Base-by-base conservation (phyloP, 1,140 invertebrate genomes). In the Listronotus oregonensis region DNA sequence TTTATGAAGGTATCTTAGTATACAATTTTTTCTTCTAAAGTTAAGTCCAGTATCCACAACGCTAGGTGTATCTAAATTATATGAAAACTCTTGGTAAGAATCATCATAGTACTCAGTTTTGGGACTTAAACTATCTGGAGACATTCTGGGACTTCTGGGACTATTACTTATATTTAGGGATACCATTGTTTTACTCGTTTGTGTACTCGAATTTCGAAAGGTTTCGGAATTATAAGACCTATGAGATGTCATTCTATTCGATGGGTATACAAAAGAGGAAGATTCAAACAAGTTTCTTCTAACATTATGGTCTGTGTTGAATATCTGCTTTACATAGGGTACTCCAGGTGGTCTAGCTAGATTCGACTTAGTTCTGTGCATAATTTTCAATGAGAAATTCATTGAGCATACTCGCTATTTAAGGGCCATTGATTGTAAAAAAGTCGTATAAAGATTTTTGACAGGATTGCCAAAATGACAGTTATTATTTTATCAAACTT, bases 141-240 rank as follows among this genome's bases (percentile, higher is more conserved):
- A 64, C 50, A 71, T 66, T 10, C 31, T 46, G n/a, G 52, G 43
- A 31, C 21, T 66, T 10, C 31, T 51, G n/a, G 52, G 43, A 31
- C 21, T 32, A 15, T 64, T 40, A n/a, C 9, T 18, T 40, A 47
- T 15, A 50, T 68, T 63, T 34, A 69, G 6, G 6, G 68, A 47
- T 10, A 72, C 64, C 11, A 73, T 67, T 18, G 73, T 74, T 60
- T 73, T 73, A 56, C 73, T 73, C 4, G 74, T 76, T 63, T 76
- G 74, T 14, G 74, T 76, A 17, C 66, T 57, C 8, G 17, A 44
- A 15, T 62, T 51, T 39, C 54, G 40, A 11, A 67, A 47, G 12
- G 14, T 52, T 40, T 67, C 58, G n/a, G 47, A 40, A 6, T 51
- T 65, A 4, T 11, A 58, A 12, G 12, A 31, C 37, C 31, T 50